phyloP scores from a whole-genome alignment of 64 coral and sea anemone species.

The Dendrophyllia cribrosa region DNA sequence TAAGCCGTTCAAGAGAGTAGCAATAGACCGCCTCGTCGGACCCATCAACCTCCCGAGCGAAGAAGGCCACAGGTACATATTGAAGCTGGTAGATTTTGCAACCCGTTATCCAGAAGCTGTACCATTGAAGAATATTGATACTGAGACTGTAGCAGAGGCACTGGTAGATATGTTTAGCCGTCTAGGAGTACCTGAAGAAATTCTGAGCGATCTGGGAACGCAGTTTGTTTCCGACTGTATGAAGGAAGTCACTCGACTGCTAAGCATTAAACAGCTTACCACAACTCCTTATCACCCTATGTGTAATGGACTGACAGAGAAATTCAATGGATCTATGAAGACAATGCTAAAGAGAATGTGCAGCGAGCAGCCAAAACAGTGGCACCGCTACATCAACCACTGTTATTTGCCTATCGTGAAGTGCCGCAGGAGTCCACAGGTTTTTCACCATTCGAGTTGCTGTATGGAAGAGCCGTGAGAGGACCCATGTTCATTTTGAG shows the following conservation, averaged over 20 bases:
- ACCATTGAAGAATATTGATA: conserved; percentile 9
- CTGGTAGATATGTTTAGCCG: no score
- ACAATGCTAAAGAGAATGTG: conserved; percentile 42
- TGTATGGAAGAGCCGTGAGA: neutral
- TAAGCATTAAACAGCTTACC: conserved; percentile 40
- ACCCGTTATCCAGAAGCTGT: neutral
- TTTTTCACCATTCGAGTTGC: conserved; percentile 29
- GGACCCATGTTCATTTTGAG: no score
- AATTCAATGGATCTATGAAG: conserved; percentile 63
- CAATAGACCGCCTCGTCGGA: conserved; percentile 18
- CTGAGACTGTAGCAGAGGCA: no score
- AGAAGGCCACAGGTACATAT: conserved; percentile 22
- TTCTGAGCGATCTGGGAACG: conserved; percentile 33
- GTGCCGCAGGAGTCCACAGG: conserved; percentile 60
- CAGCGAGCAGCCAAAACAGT: conserved; percentile 4
- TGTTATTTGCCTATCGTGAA: conserved; percentile 68
- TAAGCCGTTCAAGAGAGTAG: conserved; percentile 20
- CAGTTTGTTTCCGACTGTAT: conserved; percentile 53
- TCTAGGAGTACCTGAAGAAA: neutral
- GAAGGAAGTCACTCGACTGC: conserved; percentile 54
- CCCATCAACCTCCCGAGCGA: neutral
- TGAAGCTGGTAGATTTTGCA: conserved; percentile 36
- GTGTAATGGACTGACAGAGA: conserved; percentile 60
- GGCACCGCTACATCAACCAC: conserved; percentile 43
- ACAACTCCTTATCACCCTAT: conserved; percentile 69